Evolutionary conservation across 2,888 invertebrate species (phyloP).

Genomic region (Himalopsyche anomala): DNA sequence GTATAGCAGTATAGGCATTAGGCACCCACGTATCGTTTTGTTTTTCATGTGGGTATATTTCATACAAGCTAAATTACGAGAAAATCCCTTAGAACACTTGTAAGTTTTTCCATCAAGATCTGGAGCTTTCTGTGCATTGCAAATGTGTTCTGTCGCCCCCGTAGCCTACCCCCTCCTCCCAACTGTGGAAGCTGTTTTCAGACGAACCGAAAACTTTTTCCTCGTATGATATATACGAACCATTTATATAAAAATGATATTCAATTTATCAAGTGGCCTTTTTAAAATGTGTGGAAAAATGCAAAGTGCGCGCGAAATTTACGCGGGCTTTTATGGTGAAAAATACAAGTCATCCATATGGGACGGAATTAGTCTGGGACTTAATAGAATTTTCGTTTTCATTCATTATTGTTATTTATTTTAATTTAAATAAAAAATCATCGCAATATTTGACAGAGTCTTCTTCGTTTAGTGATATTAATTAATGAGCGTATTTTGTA

Average conservation of each 20-base stretch:
- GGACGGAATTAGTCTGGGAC: too few species aligned
- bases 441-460: too few species aligned
- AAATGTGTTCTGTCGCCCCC: conserved; percentile 49
- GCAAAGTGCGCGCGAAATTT: conserved; percentile 25
- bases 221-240: conserved; percentile 63
- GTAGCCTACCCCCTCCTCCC: neutral
- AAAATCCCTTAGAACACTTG: neutral
- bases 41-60: neutral
- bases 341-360: too few species aligned
- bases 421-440: too few species aligned
- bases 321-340: neutral
- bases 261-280: conserved; percentile 64
- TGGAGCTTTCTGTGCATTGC: conserved; percentile 35
- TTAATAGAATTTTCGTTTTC: too few species aligned
- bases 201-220: conserved; percentile 55
- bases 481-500: too few species aligned
- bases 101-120: conserved; percentile 13
- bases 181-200: neutral
- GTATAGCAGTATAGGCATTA: too few species aligned
- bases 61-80: neutral
- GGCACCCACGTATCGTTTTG: too few species aligned
- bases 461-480: too few species aligned
- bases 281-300: conserved; percentile 54
- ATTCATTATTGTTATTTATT: too few species aligned
- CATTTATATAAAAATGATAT: conserved; percentile 66